Evolutionary conservation across 2,113 vertebrate species (phyloP), one percentile per base, ranked within the genome.

Genomic region (Hyaena hyaena): DNA sequence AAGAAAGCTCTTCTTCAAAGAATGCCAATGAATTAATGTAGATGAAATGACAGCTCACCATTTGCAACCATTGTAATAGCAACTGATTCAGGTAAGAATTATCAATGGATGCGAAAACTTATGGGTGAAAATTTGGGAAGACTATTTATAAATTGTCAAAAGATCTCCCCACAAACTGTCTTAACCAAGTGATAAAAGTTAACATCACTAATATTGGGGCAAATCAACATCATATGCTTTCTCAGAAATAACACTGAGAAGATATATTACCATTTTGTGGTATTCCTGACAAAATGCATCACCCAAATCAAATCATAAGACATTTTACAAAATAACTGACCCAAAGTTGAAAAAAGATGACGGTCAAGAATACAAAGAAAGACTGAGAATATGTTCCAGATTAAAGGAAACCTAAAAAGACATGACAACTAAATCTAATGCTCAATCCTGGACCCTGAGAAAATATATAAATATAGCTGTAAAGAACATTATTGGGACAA

Each of bases 181-280:
- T 53, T 96, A 91, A 50, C 24, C 61, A 96, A 82, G 68, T 87
- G 48, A 90, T 80, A 19, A 93, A 81, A 86, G 63, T 80, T 80
- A 90, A 16, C 12, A 88, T 77, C 66, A 88, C 14, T 55, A 84
- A 35, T 88, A 81, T 0, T 74, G 28, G 35, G 35, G 19, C 14
- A 81, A 85, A 79, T 6, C 48, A 88, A 23, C 2, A 58, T 48
- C 4, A 33, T 12, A 45, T 10, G 63, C 23, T 43, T 95, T 21
- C 43, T 77, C 4, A 48, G 74, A 66, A 73, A 88, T 39, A 43
- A 80, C 15, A 91, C 23, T 71, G 61, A 53, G 28, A 53, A 82
- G 48, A 73, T 28, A 89, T n/a, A 86, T 63, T 33, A 55, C 33
- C 48, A 82, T 93, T 97, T 68, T 90, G 16, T 43, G 66, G 74